A percentile compares a stretch with the other conserved stretches of the same genome.
These are phyloP conservation scores for Craseonycteris thonglongyai DNA, from an alignment of 2,113 vertebrate species.

Conservation along the genomic window DNA sequence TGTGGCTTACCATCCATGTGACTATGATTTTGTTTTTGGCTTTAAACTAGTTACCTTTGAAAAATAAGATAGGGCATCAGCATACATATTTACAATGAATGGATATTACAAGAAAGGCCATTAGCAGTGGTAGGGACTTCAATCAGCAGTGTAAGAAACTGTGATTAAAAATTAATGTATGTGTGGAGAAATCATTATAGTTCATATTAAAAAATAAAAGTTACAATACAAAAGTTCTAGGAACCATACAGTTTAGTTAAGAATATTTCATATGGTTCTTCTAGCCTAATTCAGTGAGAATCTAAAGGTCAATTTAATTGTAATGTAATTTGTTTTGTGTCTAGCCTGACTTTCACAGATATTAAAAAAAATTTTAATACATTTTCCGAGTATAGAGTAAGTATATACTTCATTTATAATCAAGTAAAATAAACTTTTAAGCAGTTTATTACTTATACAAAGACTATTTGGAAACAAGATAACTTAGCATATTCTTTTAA, in stretches of 20 bases:
- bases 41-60: conserved; percentile 73
- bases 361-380: neutral
- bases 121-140: conserved; percentile 75
- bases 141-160: conserved; percentile 73
- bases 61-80: conserved; percentile 74
- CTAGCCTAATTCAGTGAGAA: neutral
- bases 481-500: neutral
- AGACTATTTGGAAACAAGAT: conserved; percentile 3
- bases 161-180: conserved; percentile 83
- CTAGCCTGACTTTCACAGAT: conserved; percentile 1
- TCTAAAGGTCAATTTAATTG: neutral
- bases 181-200: conserved; percentile 73
- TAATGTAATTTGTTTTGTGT: neutral
- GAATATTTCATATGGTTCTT: neutral
- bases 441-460: neutral
- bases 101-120: conserved; percentile 76
- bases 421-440: neutral
- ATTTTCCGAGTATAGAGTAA: neutral
- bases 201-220: conserved; percentile 63
- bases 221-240: conserved; percentile 55
- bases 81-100: conserved; percentile 77
- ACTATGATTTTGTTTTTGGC: conserved; percentile 66
- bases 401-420: neutral
- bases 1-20: conserved; percentile 52
- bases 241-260: conserved; percentile 30